Conservation (phyloP, 1,140 invertebrate genomes). For the Sinonovacula constricta region DNA sequence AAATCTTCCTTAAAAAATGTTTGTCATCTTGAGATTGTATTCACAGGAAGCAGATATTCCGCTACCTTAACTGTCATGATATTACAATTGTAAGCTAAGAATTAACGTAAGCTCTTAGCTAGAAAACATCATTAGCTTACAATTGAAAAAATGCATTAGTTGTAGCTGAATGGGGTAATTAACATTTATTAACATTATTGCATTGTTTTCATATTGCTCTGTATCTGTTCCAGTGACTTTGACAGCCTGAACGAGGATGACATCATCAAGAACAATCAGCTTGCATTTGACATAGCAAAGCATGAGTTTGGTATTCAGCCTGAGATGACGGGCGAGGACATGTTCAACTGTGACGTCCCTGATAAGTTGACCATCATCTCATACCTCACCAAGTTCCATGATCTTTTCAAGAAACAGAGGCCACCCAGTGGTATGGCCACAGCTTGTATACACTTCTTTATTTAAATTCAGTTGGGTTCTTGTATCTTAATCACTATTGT, state of each 20-base stretch:
- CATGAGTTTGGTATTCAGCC: conserved; percentile 87
- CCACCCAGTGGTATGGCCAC: conserved; percentile 65
- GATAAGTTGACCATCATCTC: conserved; percentile 89
- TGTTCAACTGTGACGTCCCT: conserved; percentile 84
- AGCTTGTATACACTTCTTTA: too few relatives aligned
- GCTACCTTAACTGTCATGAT: too few relatives aligned
- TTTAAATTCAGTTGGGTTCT: too few relatives aligned
- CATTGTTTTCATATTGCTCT: background rate
- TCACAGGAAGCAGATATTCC: too few relatives aligned
- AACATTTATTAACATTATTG: background rate
- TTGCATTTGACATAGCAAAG: conserved; percentile 90
- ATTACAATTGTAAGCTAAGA: too few relatives aligned
- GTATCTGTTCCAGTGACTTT: conserved; percentile 81
- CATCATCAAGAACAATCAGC: conserved; percentile 85
- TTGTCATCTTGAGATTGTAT: too few relatives aligned
- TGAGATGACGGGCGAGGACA: conserved; percentile 90
- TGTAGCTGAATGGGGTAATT: background rate
- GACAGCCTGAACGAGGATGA: conserved; percentile 84
- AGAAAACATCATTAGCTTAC: too few relatives aligned
- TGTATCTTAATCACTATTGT: too few relatives aligned
- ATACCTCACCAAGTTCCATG: conserved; percentile 93
- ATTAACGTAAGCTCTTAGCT: too few relatives aligned
- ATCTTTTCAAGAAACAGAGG: conserved; percentile 79
- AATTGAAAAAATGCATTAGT: too few relatives aligned
- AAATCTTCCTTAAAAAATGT: too few relatives aligned